These are phyloP conservation scores for Callipepla squamata DNA, from an alignment of 2,113 vertebrate genomes.

Conservation along the genomic window DNA sequence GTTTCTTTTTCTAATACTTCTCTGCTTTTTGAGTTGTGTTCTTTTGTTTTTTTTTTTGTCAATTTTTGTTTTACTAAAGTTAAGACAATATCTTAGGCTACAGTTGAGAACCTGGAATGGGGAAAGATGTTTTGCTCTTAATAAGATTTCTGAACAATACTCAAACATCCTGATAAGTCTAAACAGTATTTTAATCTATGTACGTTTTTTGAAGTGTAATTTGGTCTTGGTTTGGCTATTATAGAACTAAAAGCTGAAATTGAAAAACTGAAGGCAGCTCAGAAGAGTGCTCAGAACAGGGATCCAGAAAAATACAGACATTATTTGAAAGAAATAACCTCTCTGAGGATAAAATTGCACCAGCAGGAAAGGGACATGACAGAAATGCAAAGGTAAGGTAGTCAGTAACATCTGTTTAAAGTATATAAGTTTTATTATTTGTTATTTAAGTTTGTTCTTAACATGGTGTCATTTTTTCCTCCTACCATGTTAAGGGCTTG, in stretches of 20 bases:
- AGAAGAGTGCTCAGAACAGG: conserved; percentile 82
- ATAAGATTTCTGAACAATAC: background rate
- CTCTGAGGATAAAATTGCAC: conserved; percentile 83
- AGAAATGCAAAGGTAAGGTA: conserved; percentile 87
- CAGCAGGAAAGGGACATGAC: conserved; percentile 90
- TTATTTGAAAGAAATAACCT: conserved; percentile 88
- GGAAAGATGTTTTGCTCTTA: background rate
- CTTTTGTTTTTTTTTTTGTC: no score
- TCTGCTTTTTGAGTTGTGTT: background rate
- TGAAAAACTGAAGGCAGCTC: conserved; percentile 90
- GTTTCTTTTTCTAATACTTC: background rate
- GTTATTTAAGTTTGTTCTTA: background rate
- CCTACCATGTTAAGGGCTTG: conserved; percentile 80
- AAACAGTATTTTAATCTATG: background rate
- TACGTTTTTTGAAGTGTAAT: background rate
- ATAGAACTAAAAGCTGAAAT: conserved; percentile 95
- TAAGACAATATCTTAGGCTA: background rate
- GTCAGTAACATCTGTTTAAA: background rate
- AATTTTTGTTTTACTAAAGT: background rate
- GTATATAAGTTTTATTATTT: no score
- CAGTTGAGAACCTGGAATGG: background rate
- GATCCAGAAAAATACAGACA: conserved; percentile 86
- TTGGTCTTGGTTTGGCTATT: background rate
- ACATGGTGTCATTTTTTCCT: background rate
- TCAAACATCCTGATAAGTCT: background rate